Evolutionary conservation across 53 echinoderm and acorn worm genomes (phyloP).

Genomic region (Luidia sarsii): DNA sequence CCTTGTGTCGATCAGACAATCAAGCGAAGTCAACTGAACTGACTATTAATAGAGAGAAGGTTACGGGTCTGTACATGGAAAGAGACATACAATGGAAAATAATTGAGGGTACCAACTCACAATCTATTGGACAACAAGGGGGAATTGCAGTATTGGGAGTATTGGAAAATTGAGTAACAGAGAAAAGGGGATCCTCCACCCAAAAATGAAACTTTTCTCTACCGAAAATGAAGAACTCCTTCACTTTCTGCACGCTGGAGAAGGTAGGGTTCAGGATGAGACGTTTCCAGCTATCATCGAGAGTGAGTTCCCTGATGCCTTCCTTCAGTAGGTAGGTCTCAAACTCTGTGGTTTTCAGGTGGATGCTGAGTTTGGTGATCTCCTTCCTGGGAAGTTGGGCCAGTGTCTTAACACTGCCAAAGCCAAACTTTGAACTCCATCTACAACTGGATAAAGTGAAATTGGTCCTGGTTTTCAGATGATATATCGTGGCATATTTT

Average conservation of each 20-base stretch:
- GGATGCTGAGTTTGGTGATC: background rate
- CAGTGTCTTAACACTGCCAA: conserved; percentile 12
- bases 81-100: no score
- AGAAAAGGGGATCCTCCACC: no score
- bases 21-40: no score
- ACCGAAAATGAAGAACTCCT: conserved; percentile 47
- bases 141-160: no score
- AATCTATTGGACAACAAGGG: no score
- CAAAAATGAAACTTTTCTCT: background rate
- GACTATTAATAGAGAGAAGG: no score
- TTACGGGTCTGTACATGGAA: no score
- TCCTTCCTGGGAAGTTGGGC: background rate
- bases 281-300: conserved; percentile 5
- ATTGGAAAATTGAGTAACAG: background rate
- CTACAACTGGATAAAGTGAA: no score
- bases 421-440: conserved; percentile 15
- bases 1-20: no score
- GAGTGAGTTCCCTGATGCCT: conserved; percentile 35
- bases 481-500: no score
- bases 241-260: conserved; percentile 37
- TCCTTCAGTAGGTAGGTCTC: conserved; percentile 36
- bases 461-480: no score
- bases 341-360: conserved; percentile 33
- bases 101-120: no score
- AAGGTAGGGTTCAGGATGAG: conserved; percentile 23